Percentiles rank a stretch among this genome's conserved stretches.
phyloP scores from a whole-genome alignment of 2,113 vertebrate species.

The Cheilinus undulatus region DNA sequence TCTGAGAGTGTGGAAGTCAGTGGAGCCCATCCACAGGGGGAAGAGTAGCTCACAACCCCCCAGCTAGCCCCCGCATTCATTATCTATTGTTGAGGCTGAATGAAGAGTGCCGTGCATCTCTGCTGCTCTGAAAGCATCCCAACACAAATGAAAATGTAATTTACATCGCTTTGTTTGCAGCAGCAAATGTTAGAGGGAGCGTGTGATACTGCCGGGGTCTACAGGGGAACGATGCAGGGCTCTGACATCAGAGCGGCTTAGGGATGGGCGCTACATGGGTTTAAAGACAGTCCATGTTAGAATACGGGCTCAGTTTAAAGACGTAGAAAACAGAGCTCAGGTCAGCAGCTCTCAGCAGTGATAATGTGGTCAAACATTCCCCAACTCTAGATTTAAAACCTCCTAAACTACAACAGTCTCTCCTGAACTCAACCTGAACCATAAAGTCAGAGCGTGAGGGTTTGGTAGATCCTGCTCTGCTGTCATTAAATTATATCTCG shows the following conservation, averaged over 20 bases:
- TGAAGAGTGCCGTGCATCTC: slow-evolving; percentile 44
- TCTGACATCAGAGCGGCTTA: slow-evolving; percentile 15
- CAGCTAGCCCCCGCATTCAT: slow-evolving; percentile 62
- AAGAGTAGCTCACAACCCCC: slow-evolving; percentile 50
- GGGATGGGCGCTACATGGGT: no score
- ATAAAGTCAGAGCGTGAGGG: no score
- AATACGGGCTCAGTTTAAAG: no score
- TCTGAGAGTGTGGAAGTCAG: slow-evolving; percentile 58
- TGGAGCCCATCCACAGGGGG: slow-evolving; percentile 68
- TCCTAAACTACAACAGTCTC: no score
- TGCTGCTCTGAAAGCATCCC: slow-evolving; percentile 44
- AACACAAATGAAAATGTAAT: slow-evolving; percentile 74
- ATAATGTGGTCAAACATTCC: no score
- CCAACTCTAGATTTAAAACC: no score
- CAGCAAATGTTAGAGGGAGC: slow-evolving; percentile 66
- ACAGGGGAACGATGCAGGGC: slow-evolving; percentile 30
- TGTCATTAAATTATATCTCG: no score
- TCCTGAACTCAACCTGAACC: no score
- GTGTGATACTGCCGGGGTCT: slow-evolving; percentile 52
- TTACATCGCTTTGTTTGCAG: slow-evolving; percentile 69
- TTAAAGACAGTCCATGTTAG: no score
- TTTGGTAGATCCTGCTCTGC: no score
- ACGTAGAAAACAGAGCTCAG: no score
- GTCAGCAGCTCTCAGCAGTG: no score
- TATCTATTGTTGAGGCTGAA: slow-evolving; percentile 64